Evolutionary conservation across 2,113 vertebrate species (phyloP).

Genomic region (Nothobranchius kuhntae): DNA sequence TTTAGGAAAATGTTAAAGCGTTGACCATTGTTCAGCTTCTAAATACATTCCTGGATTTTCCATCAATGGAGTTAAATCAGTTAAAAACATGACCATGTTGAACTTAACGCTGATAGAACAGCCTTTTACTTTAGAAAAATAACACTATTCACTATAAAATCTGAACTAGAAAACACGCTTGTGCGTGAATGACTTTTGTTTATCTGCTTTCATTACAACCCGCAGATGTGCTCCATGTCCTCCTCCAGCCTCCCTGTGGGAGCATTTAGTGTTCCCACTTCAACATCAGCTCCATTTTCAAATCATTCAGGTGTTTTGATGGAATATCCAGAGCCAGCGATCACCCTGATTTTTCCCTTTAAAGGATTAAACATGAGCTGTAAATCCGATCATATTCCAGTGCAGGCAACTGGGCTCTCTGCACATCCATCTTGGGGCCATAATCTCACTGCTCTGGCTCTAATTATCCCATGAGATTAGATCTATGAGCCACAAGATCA

Average conservation of each 20-base stretch:
- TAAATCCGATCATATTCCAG: constrained; percentile 66
- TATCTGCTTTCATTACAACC: neutral
- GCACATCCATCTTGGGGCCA: constrained; percentile 33
- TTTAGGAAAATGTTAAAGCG: no score
- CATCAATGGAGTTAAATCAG: no score
- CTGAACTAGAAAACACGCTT: neutral
- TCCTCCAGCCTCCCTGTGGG: constrained; percentile 4
- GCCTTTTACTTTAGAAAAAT: no score
- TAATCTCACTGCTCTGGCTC: constrained; percentile 46
- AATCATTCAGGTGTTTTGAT: constrained; percentile 28
- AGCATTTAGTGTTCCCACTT: constrained; percentile 19
- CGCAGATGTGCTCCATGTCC: constrained; percentile 43
- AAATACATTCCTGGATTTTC: no score
- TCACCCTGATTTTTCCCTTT: constrained; percentile 22
- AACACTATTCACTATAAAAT: neutral
- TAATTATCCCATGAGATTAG: constrained; percentile 58
- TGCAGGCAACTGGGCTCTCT: constrained; percentile 32
- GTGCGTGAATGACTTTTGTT: no score
- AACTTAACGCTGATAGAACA: no score
- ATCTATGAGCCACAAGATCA: constrained; percentile 55
- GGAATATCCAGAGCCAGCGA: constrained; percentile 36
- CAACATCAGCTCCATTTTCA: constrained; percentile 27
- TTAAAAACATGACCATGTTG: no score
- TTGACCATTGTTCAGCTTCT: no score
- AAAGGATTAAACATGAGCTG: constrained; percentile 42